phyloP scores from a whole-genome alignment of 2,113 vertebrate species.

The Cyphomyrus plagiostoma region DNA sequence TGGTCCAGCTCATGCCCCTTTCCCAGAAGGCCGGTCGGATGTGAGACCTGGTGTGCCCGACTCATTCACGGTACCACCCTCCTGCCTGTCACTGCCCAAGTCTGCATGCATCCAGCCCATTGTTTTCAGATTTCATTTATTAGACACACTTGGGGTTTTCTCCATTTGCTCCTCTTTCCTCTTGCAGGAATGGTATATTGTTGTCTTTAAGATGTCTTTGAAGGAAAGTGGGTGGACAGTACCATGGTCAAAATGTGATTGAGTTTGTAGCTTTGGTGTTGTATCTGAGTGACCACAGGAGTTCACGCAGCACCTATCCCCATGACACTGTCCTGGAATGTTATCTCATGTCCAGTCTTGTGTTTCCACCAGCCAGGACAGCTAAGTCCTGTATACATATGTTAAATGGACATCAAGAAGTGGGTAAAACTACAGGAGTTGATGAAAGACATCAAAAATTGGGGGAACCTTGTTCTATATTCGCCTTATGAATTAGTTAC shows the following conservation, averaged over 20 bases:
- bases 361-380: not conserved
- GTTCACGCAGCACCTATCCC: not conserved
- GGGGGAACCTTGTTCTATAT: not conserved
- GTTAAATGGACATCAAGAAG: not conserved
- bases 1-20: not conserved
- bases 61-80: conserved; percentile 35
- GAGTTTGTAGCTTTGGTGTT: not conserved
- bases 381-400: not conserved
- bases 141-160: not conserved
- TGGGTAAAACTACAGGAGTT: not conserved
- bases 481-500: not conserved
- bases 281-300: not conserved
- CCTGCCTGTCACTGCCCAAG: not conserved
- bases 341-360: not conserved
- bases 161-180: not conserved
- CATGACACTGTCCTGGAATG: not conserved
- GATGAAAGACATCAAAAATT: not conserved
- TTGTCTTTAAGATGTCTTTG: not conserved
- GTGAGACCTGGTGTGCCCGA: conserved; percentile 33
- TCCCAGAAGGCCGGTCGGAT: not conserved
- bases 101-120: not conserved
- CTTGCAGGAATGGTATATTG: not conserved
- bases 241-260: not conserved
- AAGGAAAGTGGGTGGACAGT: not conserved
- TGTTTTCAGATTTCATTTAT: not conserved